A percentile compares a stretch with the other conserved stretches of the same genome.
Conservation (phyloP, 2,888 invertebrate genomes). For the Nomada lathburiana region DNA sequence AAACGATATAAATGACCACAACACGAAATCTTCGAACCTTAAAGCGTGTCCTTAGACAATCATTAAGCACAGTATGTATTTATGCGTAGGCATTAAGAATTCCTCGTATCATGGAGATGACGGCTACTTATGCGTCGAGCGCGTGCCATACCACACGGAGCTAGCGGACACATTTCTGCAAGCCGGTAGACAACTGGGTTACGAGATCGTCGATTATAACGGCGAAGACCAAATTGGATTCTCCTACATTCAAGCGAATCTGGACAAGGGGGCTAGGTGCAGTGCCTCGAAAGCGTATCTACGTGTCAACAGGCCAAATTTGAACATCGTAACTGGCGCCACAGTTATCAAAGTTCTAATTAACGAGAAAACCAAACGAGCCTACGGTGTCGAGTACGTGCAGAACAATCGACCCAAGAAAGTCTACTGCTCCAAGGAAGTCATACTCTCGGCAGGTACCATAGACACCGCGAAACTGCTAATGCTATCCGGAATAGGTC, state of each 20-base stretch:
- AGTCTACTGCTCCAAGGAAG: conserved; percentile 87
- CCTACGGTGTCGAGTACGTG: conserved; percentile 81
- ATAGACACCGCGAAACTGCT: conserved; percentile 92
- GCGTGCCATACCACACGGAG: conserved; percentile 81
- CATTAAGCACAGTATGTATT: neutral
- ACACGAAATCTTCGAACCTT: no score
- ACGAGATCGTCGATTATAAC: conserved; percentile 83
- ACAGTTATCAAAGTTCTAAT: conserved; percentile 78
- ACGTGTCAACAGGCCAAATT: conserved; percentile 82
- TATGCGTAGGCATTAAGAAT: conserved; percentile 85
- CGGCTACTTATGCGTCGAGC: conserved; percentile 83
- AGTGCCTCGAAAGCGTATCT: conserved; percentile 86
- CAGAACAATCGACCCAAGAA: conserved; percentile 86
- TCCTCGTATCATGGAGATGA: conserved; percentile 81
- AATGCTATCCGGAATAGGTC: conserved; percentile 89
- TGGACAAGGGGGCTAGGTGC: conserved; percentile 85
- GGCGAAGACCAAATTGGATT: conserved; percentile 85
- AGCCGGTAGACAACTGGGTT: conserved; percentile 82
- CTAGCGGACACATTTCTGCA: conserved; percentile 80
- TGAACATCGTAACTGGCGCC: conserved; percentile 79
- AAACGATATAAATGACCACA: no score
- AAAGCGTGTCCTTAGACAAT: no score
- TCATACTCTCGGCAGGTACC: conserved; percentile 89
- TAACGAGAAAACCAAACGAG: conserved; percentile 73
- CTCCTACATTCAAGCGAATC: conserved; percentile 85